Evolutionary conservation across 2,888 invertebrate genomes (phyloP).

Genomic region (Morinoia aosen): DNA sequence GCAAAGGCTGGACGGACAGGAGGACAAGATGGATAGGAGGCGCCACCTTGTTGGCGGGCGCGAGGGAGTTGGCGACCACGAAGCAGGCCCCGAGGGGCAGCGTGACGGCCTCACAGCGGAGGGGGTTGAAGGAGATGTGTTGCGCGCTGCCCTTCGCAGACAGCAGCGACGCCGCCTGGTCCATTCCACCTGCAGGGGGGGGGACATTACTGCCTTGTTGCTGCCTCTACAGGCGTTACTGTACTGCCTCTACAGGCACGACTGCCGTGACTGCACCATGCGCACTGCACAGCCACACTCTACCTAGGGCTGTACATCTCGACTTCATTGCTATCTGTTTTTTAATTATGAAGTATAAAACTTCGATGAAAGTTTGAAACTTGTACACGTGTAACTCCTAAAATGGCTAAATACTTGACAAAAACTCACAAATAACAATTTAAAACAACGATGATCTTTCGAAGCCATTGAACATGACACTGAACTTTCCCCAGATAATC

Average conservation of each 20-base stretch:
- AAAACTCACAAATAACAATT: too few relatives aligned
- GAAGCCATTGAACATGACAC: too few relatives aligned
- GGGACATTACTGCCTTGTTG: not conserved
- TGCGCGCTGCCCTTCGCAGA: constrained; percentile 82
- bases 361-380: too few relatives aligned
- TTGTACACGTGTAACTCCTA: too few relatives aligned
- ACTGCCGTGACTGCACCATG: not conserved
- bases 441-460: too few relatives aligned
- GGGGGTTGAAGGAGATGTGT: constrained; percentile 92
- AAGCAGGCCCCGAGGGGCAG: constrained; percentile 88
- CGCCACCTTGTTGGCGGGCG: constrained; percentile 69
- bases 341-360: too few relatives aligned
- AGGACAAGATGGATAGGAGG: not conserved
- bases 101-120: constrained; percentile 82
- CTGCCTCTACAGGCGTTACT: not conserved
- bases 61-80: constrained; percentile 92
- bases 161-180: constrained; percentile 54
- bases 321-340: too few relatives aligned
- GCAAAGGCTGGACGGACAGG: too few relatives aligned
- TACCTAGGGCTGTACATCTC: too few relatives aligned
- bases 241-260: not conserved
- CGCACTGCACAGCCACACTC: too few relatives aligned
- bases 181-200: not conserved
- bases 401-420: too few relatives aligned
- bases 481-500: too few relatives aligned